phyloP scores from a whole-genome alignment of 2,888 invertebrate species.

The Epinotia brunnichana region DNA sequence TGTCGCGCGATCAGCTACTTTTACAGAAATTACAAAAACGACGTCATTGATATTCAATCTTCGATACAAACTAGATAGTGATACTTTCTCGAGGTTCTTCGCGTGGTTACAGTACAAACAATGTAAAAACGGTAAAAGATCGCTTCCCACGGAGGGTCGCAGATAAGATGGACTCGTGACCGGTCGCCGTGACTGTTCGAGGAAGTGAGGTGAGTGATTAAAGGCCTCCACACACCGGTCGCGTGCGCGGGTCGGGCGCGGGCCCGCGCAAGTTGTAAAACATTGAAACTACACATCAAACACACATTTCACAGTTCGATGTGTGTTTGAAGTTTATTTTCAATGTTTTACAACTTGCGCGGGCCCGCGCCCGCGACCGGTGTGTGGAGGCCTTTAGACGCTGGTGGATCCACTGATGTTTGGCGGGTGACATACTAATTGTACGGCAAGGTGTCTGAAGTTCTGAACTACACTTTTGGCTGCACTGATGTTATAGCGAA shows the following conservation, averaged over 20 bases:
- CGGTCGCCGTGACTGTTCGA: constrained; percentile 19
- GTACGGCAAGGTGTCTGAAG: not conserved
- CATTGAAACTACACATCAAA: no score
- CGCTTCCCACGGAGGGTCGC: constrained; percentile 35
- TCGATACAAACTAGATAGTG: not conserved
- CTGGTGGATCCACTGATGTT: not conserved
- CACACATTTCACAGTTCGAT: no score
- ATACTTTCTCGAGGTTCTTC: constrained; percentile 4
- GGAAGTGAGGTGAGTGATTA: constrained; percentile 1
- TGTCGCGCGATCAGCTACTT: no score
- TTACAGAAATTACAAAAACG: no score
- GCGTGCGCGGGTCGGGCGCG: no score
- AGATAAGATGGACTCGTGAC: constrained; percentile 37
- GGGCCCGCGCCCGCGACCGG: no score
- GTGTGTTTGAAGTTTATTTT: no score
- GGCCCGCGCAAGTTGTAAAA: no score
- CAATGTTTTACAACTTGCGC: no score
- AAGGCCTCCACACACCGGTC: no score
- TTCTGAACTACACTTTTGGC: not conserved
- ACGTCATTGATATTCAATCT: no score
- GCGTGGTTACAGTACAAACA: constrained; percentile 38
- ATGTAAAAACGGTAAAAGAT: constrained; percentile 40
- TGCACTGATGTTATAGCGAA: not conserved
- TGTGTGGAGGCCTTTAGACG: no score
- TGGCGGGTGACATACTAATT: not conserved